Percentiles rank a stretch among this genome's conserved stretches.
These are phyloP conservation scores for Callimico goeldii DNA, from an alignment of 2,797 vertebrate species.

Conservation along the genomic window DNA sequence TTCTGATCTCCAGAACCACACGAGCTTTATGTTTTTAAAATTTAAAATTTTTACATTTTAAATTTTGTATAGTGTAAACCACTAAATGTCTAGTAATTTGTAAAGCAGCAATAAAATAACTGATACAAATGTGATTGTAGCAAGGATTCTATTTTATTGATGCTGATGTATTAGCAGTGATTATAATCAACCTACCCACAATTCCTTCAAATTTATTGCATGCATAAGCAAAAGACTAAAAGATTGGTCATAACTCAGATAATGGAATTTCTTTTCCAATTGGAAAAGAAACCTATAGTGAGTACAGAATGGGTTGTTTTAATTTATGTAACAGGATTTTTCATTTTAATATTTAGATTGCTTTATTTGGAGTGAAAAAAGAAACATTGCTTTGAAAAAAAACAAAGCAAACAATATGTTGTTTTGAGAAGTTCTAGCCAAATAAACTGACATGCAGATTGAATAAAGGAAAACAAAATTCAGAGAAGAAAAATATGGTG, in stretches of 20 bases:
- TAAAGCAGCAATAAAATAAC: neutral
- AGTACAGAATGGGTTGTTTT: neutral
- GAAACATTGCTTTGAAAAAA: neutral
- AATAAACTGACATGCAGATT: neutral
- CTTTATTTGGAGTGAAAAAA: neutral
- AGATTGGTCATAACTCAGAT: neutral
- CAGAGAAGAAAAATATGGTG: neutral
- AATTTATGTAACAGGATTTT: neutral
- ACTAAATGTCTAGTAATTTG: neutral
- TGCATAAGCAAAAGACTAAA: neutral
- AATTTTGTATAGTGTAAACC: neutral
- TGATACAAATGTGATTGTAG: neutral
- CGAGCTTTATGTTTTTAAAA: neutral
- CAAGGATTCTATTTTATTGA: neutral
- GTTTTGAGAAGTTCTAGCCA: neutral
- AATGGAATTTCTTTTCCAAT: neutral
- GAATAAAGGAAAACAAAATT: neutral
- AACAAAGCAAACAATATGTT: neutral
- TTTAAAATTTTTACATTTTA: neutral
- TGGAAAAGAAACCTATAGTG: neutral
- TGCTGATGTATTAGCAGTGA: neutral
- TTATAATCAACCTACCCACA: neutral
- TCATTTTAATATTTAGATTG: neutral
- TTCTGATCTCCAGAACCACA: neutral
- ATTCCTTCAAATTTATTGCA: neutral